These are phyloP conservation scores for Stegastes partitus DNA, from an alignment of 2,113 vertebrate genomes.

Conservation along the genomic window DNA sequence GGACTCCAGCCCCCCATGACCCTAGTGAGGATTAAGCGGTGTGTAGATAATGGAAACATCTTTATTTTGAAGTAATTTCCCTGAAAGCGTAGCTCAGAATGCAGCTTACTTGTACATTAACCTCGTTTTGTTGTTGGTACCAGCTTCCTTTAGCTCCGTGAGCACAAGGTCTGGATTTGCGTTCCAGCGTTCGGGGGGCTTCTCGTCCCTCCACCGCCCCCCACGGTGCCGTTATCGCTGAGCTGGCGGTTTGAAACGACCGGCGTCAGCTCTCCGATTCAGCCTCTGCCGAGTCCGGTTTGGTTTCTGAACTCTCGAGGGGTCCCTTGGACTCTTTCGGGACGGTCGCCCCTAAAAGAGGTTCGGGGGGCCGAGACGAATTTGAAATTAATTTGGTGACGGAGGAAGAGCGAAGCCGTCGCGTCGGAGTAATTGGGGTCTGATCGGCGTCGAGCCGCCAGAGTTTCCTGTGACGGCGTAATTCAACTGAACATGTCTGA, in stretches of 20 bases:
- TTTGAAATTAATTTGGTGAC: conserved; percentile 56
- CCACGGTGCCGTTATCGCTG: conserved; percentile 21
- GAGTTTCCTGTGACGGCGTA: conserved; percentile 42
- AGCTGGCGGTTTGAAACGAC: conserved; percentile 25
- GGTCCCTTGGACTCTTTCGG: neutral
- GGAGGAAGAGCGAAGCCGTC: conserved; percentile 17
- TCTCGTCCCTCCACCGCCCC: neutral
- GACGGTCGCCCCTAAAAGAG: neutral
- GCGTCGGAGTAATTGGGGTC: conserved; percentile 62
- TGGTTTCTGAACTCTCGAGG: conserved; percentile 3
- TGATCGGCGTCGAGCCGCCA: conserved; percentile 55
- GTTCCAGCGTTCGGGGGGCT: conserved; percentile 9
- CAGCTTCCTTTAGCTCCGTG: neutral
- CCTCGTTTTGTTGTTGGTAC: too few relatives aligned
- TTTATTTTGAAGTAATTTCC: too few relatives aligned
- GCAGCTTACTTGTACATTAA: too few relatives aligned
- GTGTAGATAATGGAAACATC: too few relatives aligned
- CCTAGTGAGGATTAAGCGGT: too few relatives aligned
- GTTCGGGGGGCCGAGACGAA: conserved; percentile 17
- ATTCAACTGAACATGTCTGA: conserved; percentile 49
- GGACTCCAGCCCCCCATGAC: too few relatives aligned
- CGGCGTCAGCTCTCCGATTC: neutral
- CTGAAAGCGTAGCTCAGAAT: too few relatives aligned
- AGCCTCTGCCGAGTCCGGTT: conserved; percentile 10
- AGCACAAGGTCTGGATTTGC: neutral